Evolutionary conservation across 2,113 vertebrate genomes (phyloP).

Genomic region (Nyctereutes procyonoides): DNA sequence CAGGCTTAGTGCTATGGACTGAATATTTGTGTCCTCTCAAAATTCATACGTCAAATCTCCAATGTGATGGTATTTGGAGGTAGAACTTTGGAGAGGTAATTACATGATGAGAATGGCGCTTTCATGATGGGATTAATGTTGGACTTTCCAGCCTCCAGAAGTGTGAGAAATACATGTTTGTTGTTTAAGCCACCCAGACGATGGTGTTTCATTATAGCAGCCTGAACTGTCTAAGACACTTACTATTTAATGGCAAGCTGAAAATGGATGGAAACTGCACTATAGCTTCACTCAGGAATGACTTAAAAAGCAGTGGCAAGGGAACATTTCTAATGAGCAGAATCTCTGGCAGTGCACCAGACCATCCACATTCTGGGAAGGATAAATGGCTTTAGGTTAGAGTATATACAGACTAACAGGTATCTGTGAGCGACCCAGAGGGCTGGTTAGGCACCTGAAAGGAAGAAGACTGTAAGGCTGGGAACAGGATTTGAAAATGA

Average conservation of each 20-base stretch:
- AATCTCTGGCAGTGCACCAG: not conserved
- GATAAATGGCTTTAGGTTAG: not conserved
- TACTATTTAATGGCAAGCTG: not conserved
- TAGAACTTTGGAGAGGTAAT: not conserved
- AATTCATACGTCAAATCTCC: not conserved
- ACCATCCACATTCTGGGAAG: not conserved
- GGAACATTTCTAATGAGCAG: not conserved
- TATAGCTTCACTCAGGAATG: not conserved
- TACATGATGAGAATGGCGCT: not conserved
- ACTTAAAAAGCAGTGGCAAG: not conserved
- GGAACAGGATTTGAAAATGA: not conserved
- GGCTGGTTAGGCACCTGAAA: not conserved
- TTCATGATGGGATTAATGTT: not conserved
- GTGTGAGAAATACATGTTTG: not conserved
- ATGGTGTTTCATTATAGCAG: not conserved
- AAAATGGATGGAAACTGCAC: not conserved
- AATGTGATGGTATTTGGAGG: not conserved
- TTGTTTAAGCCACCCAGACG: not conserved
- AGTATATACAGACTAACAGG: not conserved
- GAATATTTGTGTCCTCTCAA: not conserved
- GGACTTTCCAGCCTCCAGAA: no score
- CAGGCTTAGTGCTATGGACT: not conserved
- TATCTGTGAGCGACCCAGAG: not conserved
- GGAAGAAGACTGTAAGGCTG: not conserved
- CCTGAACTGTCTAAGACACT: not conserved